These are phyloP conservation scores for Axea sp. DNA, from an alignment of 2,888 invertebrate genomes.

Conservation along the genomic window DNA sequence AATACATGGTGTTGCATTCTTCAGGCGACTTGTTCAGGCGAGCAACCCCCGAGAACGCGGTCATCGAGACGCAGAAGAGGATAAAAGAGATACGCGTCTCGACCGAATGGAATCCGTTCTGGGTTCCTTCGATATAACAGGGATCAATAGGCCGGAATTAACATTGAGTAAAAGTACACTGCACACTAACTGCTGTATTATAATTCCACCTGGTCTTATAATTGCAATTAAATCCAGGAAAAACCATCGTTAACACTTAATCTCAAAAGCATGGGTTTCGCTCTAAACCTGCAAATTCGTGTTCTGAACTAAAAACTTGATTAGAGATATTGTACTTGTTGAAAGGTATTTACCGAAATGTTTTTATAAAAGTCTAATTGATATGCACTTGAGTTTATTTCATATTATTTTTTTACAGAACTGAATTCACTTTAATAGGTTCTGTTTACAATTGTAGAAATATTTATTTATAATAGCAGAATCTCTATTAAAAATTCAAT, in stretches of 20 bases:
- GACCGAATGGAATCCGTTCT: conserved; percentile 68
- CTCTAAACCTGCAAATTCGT: no score
- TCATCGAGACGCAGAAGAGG: conserved; percentile 10
- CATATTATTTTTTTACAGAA: no score
- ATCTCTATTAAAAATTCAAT: no score
- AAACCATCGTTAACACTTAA: conserved; percentile 51
- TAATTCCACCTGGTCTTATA: conserved; percentile 67
- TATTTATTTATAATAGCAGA: no score
- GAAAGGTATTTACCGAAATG: no score
- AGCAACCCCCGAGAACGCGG: conserved; percentile 41
- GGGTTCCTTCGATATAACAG: conserved; percentile 64
- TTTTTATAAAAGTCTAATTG: no score
- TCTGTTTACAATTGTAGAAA: no score
- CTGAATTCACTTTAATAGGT: no score
- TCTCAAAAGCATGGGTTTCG: conserved; percentile 1
- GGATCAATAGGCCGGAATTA: conserved; percentile 74
- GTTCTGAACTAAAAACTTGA: no score
- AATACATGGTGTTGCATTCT: conserved; percentile 69
- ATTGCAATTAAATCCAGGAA: conserved; percentile 68
- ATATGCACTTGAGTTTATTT: no score
- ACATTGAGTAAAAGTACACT: conserved; percentile 73
- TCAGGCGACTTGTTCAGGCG: conserved; percentile 71
- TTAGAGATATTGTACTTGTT: not conserved
- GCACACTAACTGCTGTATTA: conserved; percentile 74
- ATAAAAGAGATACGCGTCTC: conserved; percentile 54